Evolutionary conservation across 2,113 vertebrate species (phyloP).

Genomic region (Neopipo cinnamomea): DNA sequence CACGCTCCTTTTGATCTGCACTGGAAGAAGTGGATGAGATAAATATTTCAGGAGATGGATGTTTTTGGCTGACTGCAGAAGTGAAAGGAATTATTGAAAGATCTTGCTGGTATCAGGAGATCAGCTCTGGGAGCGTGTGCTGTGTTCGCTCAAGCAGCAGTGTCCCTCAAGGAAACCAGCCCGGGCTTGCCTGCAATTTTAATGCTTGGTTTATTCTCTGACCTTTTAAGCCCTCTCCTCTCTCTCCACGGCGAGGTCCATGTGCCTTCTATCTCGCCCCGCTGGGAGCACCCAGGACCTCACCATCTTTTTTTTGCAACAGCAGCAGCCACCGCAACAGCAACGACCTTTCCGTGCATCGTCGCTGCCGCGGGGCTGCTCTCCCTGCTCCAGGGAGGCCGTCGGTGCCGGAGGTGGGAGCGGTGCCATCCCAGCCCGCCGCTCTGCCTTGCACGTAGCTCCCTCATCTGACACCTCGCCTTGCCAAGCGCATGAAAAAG

Average conservation of each 20-base stretch:
- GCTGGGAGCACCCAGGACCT: not conserved
- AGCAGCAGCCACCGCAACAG: not conserved
- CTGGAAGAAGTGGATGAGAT: not conserved
- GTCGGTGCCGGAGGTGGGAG: not conserved
- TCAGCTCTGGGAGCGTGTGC: not conserved
- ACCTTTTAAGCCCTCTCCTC: not conserved
- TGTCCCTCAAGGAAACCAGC: not conserved
- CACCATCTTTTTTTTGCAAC: not conserved
- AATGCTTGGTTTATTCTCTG: not conserved
- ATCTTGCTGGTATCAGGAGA: not conserved
- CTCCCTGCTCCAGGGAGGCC: not conserved
- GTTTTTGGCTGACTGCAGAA: not conserved
- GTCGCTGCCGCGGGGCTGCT: rapidly evolving
- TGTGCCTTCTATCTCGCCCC: not conserved
- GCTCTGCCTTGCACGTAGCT: not conserved
- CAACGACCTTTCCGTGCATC: not conserved
- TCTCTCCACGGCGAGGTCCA: not conserved
- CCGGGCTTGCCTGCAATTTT: not conserved
- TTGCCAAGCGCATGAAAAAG: constrained; percentile 61
- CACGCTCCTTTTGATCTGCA: not conserved
- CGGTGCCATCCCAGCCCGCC: not conserved
- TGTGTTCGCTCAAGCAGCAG: not conserved
- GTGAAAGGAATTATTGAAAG: not conserved
- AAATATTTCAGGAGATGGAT: not conserved
- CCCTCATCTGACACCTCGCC: not conserved